Evolutionary conservation across 1,140 invertebrate genomes (phyloP).

Genomic region (Cepaea nemoralis): DNA sequence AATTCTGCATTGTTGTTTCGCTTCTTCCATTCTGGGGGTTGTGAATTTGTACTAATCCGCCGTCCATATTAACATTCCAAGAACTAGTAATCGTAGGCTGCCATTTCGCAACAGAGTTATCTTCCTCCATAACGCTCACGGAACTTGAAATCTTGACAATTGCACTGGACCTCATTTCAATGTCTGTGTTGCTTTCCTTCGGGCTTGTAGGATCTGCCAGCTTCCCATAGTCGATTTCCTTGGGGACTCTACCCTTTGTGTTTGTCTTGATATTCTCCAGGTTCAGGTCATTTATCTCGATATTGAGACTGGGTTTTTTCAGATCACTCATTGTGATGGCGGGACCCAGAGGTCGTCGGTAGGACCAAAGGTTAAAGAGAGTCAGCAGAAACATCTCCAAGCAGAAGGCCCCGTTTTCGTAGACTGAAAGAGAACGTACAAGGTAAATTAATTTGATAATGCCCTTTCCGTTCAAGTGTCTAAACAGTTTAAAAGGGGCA

Average conservation of each 20-base stretch:
- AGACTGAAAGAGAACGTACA: constrained; percentile 23
- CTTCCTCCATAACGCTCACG: too few relatives aligned
- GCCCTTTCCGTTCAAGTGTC: too few relatives aligned
- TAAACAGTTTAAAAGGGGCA: too few relatives aligned
- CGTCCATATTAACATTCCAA: too few relatives aligned
- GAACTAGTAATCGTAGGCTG: too few relatives aligned
- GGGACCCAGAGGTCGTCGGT: constrained; percentile 7
- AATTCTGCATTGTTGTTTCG: too few relatives aligned
- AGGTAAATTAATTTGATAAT: too few relatives aligned
- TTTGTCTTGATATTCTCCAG: not conserved
- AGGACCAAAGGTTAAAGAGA: not conserved
- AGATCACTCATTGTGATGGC: not conserved
- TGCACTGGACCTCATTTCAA: not conserved
- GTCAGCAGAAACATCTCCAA: constrained; percentile 25
- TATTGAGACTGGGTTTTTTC: not conserved
- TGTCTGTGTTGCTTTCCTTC: not conserved
- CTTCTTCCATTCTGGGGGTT: too few relatives aligned
- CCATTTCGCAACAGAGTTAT: too few relatives aligned
- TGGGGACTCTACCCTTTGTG: not conserved
- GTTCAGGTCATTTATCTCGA: not conserved
- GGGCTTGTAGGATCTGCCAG: not conserved
- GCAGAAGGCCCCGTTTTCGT: constrained; percentile 17
- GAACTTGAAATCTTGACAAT: not conserved
- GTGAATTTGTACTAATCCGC: too few relatives aligned
- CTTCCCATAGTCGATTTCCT: not conserved